Conservation (phyloP, 2,888 invertebrate genomes). For the Sphinx pinastri region DNA sequence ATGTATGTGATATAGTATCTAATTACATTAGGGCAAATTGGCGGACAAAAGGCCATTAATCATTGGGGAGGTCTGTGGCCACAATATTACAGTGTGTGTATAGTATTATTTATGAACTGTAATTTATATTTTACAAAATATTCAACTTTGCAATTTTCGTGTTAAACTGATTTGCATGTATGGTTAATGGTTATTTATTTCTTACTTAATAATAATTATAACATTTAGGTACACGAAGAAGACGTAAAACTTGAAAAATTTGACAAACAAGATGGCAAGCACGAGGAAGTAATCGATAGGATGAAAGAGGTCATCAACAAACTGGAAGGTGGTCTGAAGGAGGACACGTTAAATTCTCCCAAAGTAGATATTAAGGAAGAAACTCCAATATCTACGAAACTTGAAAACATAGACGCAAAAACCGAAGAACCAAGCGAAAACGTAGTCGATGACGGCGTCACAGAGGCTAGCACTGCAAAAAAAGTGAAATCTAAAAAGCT, state of each 20-base stretch:
- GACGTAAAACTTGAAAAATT: constrained; percentile 68
- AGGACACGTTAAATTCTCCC: constrained; percentile 38
- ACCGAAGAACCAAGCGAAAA: constrained; percentile 16
- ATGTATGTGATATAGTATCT: too few species aligned
- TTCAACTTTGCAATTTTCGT: too few species aligned
- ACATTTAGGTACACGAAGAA: constrained; percentile 60
- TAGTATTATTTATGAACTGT: too few species aligned
- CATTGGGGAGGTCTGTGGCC: too few species aligned
- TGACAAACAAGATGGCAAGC: constrained; percentile 62
- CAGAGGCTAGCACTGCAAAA: background rate
- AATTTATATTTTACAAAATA: too few species aligned
- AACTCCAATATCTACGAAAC: constrained; percentile 27
- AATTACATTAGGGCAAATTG: too few species aligned
- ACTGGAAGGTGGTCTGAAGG: constrained; percentile 65
- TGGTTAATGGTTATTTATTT: background rate
- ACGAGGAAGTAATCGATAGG: constrained; percentile 68
- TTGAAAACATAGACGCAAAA: constrained; percentile 28
- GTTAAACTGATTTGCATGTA: background rate
- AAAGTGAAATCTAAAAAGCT: constrained; percentile 45
- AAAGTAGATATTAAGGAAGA: constrained; percentile 34
- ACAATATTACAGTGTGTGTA: too few species aligned
- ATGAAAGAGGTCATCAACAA: constrained; percentile 75
- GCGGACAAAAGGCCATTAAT: too few species aligned
- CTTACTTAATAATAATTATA: constrained; percentile 34
- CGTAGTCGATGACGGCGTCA: constrained; percentile 4